Conservation (phyloP, 2,888 invertebrate genomes). For the Andrena praecox region DNA sequence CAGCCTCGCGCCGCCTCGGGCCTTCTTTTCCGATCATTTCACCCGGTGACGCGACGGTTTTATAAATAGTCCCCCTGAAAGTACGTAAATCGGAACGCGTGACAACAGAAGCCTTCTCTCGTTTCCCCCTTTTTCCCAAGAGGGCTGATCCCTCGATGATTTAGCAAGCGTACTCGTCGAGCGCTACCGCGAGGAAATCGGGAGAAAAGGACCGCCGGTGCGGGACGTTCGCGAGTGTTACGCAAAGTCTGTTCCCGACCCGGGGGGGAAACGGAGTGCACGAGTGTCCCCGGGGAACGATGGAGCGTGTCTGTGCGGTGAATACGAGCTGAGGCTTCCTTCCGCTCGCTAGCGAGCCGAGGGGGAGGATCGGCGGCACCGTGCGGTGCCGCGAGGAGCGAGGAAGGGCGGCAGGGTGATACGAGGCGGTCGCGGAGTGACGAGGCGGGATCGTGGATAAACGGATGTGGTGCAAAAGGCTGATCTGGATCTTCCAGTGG, state of each 20-base stretch:
- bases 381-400: not conserved
- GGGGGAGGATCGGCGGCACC: not conserved
- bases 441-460: conserved; percentile 45
- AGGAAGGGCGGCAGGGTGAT: not conserved
- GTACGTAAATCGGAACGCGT: conserved; percentile 37
- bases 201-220: not conserved
- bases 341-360: not conserved
- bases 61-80: conserved; percentile 36
- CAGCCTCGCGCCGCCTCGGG: conserved; percentile 1
- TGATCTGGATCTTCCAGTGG: conserved; percentile 79
- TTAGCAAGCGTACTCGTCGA: not conserved
- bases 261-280: not conserved
- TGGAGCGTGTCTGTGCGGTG: too few species aligned
- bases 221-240: conserved; percentile 3
- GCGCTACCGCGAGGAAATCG: not conserved
- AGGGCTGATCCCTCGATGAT: not conserved
- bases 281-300: not conserved
- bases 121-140: not conserved
- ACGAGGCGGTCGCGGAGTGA: not conserved
- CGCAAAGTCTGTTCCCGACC: conserved; percentile 4
- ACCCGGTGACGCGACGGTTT: conserved; percentile 32
- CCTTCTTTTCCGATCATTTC: conserved; percentile 16
- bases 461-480: conserved; percentile 78
- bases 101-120: not conserved
- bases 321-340: not conserved